Base-by-base conservation (phyloP, 2,888 invertebrate species). In the Sminthurinus aureus region DNA sequence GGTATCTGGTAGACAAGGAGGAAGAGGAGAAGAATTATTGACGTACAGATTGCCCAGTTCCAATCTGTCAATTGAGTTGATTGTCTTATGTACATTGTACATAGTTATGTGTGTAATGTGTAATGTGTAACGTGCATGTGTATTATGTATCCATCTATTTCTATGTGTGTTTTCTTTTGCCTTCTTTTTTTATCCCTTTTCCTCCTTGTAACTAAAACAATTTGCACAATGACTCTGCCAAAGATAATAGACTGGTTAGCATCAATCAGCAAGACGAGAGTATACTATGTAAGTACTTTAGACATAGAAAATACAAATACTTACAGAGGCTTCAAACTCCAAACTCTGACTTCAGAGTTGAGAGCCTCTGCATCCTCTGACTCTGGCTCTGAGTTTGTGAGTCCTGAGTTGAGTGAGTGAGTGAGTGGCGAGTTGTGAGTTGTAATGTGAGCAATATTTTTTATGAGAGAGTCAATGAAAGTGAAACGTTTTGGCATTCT, bases 181-280 rank as follows among this genome's bases (percentile, higher is more conserved):
- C 58, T 58, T 58, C 58, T 58, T 9, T 58, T 58, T 58, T 58
- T 58, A 13, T 58, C 58, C 18, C 58, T 58, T 18, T 58, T 18
- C 58, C 58, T 58, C 58, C 18, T 58, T 18, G 58, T 58, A 58
- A 18, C 58, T 58, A 13, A 13, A 58, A 58, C 58, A 58, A 58
- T 58, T 58, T 58, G 58, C 58, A 58, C 15, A 58, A 58, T 58
- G 58, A 13, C 58, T 15, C 58, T 58, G 58, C 58, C 58, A 58
- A 58, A 58, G 58, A 58, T 58, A 58, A 58, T 58, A 58, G 58
- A 58, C 58, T 58, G 58, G 58, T 58, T 58, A 58, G 58, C 58
- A 58, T 58, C 58, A 58, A 58, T 58, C 58, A 58, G 9, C 58
- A 58, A 58, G 58, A 18, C 13, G 58, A 58, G 18, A 15, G 18